Evolutionary conservation across 2,888 invertebrate species (phyloP), one percentile per base, ranked within the genome.

Genomic region (Aleiodes alternator): DNA sequence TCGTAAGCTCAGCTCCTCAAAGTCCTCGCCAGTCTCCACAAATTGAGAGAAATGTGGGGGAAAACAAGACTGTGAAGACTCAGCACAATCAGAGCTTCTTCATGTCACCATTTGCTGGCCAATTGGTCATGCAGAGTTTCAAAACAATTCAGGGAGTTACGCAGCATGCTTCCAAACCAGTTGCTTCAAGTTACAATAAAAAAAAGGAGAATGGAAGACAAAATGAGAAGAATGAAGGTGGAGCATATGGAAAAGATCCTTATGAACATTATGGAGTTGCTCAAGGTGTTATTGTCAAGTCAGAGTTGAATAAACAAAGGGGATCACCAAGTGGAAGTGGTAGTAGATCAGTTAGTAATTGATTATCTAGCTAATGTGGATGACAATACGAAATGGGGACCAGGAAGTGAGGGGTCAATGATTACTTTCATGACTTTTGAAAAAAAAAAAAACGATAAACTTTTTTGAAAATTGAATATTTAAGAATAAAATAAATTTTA

Each of bases 61-160:
- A 79, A 78, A 68, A 80, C 78, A 75, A 78, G 81, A 78, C 70
- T 43, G 3, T 79, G 82, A 78, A 70, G 23, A 50, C 23, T 51
- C 3, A 71, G 23, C 38, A 61, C 5, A 68, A 50, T 51, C 50
- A 68, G 50, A 51, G 12, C 53, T 38, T 38, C 7, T 51, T 84
- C 31, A 82, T 84, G 51, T 83, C 83, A 81, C 82, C 86, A 3
- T 83, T 83, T 7, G 83, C 86, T 4, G 86, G 86, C 16, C 87
- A 87, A 73, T 80, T 87, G 57, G 87, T 85, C 4, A 83, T 87
- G 83, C 87, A 86, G 72, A 88, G 87, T 73, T 87, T 87, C 75
- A 87, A 83, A 75, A 79, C 84, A 14, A 72, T 86, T 14, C 84
- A 87, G 70, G 80, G 80, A 9, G 82, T 88, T 56, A 64, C 64